phyloP scores from a whole-genome alignment of 2,888 invertebrate genomes.

The Nephrotoma guestfalica region DNA sequence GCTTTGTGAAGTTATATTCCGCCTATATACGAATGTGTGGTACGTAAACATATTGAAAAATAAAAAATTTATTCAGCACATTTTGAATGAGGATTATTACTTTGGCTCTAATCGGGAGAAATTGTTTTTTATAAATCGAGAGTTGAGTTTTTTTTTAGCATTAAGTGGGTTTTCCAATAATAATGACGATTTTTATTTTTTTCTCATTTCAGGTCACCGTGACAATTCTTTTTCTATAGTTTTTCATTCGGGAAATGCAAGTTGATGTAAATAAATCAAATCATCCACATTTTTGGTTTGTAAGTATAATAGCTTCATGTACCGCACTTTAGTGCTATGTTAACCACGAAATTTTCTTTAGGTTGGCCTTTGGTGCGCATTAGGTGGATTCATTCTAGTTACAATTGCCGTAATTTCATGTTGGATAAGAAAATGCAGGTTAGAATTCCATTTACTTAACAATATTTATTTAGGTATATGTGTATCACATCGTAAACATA shows the following conservation, averaged over 20 bases:
- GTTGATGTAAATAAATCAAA: constrained; percentile 30
- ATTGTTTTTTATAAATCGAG: neutral
- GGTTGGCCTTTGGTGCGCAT: constrained; percentile 32
- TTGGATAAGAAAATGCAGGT: constrained; percentile 35
- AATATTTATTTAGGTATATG: neutral
- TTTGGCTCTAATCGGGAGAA: neutral
- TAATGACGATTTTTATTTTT: neutral
- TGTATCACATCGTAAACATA: neutral
- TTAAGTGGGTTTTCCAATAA: neutral
- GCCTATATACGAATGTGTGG: neutral
- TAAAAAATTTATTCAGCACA: neutral
- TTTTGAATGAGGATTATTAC: neutral
- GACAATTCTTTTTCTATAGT: constrained; percentile 14
- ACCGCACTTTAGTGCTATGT: too few relatives aligned
- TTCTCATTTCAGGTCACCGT: constrained; percentile 5
- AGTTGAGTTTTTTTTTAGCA: neutral
- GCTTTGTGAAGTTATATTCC: neutral
- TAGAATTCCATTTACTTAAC: constrained; percentile 13
- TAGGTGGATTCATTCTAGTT: constrained; percentile 30
- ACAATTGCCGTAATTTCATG: constrained; percentile 32
- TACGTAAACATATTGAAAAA: neutral
- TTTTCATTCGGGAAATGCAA: constrained; percentile 27
- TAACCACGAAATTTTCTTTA: constrained; percentile 16
- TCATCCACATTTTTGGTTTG: constrained; percentile 32
- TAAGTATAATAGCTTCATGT: constrained; percentile 18